phyloP scores from a whole-genome alignment of 1,140 invertebrate species.

The Sarcophaga bullata region DNA sequence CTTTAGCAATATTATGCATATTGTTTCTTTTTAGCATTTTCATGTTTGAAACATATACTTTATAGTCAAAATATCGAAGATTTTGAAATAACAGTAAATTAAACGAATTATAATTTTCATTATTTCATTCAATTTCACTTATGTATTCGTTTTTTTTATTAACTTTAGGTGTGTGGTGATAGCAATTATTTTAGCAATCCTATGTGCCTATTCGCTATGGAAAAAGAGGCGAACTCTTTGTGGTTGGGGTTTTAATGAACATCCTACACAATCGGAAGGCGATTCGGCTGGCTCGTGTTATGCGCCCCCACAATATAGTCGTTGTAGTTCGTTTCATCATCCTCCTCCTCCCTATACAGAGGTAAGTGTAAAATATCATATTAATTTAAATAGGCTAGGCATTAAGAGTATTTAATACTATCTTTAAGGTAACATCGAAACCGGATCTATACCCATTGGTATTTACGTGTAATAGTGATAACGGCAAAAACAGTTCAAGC shows the following conservation, averaged over 20 bases:
- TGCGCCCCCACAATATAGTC: constrained; percentile 80
- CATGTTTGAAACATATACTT: constrained; percentile 51
- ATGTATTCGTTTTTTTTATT: constrained; percentile 22
- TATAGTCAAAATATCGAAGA: constrained; percentile 52
- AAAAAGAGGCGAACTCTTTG: constrained; percentile 69
- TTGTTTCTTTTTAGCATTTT: no score
- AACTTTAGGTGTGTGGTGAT: constrained; percentile 71
- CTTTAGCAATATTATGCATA: neutral
- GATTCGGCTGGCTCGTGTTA: constrained; percentile 80
- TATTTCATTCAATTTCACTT: neutral
- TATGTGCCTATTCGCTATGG: constrained; percentile 76
- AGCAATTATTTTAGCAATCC: constrained; percentile 70
- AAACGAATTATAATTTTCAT: constrained; percentile 39
- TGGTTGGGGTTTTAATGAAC: constrained; percentile 67
- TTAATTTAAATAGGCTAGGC: neutral
- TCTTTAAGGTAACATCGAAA: constrained; percentile 80
- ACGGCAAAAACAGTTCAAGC: constrained; percentile 74
- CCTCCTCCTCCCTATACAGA: constrained; percentile 83
- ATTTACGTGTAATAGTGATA: constrained; percentile 77
- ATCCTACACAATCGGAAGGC: constrained; percentile 71
- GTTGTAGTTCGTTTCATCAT: constrained; percentile 81
- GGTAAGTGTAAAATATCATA: constrained; percentile 66
- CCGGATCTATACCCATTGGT: constrained; percentile 85
- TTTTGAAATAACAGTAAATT: constrained; percentile 56
- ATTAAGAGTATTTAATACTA: neutral